A percentile compares a stretch with the other conserved stretches of the same genome.
These are phyloP conservation scores for Alviniconcha strummeri DNA, from an alignment of 2,888 invertebrate genomes.

Conservation along the genomic window DNA sequence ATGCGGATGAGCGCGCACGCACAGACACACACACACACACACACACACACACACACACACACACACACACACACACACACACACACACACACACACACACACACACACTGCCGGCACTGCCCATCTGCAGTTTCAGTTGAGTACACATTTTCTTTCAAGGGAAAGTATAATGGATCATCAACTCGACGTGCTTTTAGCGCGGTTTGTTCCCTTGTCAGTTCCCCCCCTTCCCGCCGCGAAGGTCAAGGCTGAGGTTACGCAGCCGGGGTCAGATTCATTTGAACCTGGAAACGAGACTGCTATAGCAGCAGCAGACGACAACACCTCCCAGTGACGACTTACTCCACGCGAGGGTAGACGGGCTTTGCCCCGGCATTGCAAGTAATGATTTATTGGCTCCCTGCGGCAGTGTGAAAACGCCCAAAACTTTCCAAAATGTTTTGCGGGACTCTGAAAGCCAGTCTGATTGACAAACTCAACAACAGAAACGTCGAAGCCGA, in stretches of 20 bases:
- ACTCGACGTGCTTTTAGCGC: not conserved
- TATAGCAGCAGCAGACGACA: not conserved
- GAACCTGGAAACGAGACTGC: slow-evolving; percentile 19
- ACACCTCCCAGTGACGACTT: not conserved
- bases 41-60: not conserved
- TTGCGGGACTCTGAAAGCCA: not conserved
- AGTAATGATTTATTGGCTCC: not conserved
- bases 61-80: slow-evolving; percentile 10
- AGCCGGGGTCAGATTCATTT: too few species aligned
- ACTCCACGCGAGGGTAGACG: not conserved
- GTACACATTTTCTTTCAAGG: not conserved
- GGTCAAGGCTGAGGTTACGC: not conserved
- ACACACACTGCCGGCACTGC: not conserved
- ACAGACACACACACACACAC: slow-evolving; percentile 2
- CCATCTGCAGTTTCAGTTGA: not conserved
- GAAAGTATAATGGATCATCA: not conserved
- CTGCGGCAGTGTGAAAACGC: not conserved
- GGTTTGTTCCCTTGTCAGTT: not conserved
- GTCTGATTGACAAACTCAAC: not conserved
- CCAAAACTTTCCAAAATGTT: slow-evolving; percentile 3
- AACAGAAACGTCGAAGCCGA: not conserved
- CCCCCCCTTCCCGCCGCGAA: not conserved
- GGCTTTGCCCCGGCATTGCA: not conserved
- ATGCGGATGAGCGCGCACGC: not conserved
- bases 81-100: not conserved